These are phyloP conservation scores for Mylabris sibirica DNA, from an alignment of 2,888 invertebrate genomes.

Conservation along the genomic window DNA sequence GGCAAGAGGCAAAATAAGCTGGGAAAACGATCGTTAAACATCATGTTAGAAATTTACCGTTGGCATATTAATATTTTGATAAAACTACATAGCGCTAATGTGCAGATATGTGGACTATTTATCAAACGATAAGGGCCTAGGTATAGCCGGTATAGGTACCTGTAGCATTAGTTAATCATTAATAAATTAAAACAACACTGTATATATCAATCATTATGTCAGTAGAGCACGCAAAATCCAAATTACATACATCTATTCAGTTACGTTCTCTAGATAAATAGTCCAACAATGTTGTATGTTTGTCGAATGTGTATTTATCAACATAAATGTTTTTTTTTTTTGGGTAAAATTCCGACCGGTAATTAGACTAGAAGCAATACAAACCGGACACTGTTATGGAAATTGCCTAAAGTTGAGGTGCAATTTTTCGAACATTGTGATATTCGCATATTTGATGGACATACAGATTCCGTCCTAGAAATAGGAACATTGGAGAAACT, in stretches of 20 bases:
- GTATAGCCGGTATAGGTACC: constrained; percentile 29
- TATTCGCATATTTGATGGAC: too few species aligned
- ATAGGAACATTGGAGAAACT: too few species aligned
- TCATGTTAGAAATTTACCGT: too few species aligned
- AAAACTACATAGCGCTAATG: constrained; percentile 20
- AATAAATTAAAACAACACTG: constrained; percentile 36
- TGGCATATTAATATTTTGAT: background rate
- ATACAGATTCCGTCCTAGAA: too few species aligned
- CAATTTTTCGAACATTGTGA: too few species aligned
- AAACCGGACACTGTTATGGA: too few species aligned
- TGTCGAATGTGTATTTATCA: background rate
- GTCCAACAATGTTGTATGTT: background rate
- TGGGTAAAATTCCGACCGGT: background rate
- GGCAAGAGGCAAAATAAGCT: too few species aligned
- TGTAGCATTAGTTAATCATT: constrained; percentile 31
- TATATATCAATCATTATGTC: constrained; percentile 36
- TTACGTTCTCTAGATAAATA: background rate
- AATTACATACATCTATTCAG: constrained; percentile 23
- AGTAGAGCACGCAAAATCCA: constrained; percentile 31
- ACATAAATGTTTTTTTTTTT: background rate
- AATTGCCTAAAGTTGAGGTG: too few species aligned
- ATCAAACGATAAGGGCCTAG: constrained; percentile 26
- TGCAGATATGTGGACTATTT: constrained; percentile 29
- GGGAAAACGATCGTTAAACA: too few species aligned
- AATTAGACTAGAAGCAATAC: background rate